Percentiles rank a stretch among this genome's conserved stretches.
These are phyloP conservation scores for Nemopilema nomurai DNA, from an alignment of 30 jellyfish, hydroid and myxozoan genomes.

Conservation along the genomic window DNA sequence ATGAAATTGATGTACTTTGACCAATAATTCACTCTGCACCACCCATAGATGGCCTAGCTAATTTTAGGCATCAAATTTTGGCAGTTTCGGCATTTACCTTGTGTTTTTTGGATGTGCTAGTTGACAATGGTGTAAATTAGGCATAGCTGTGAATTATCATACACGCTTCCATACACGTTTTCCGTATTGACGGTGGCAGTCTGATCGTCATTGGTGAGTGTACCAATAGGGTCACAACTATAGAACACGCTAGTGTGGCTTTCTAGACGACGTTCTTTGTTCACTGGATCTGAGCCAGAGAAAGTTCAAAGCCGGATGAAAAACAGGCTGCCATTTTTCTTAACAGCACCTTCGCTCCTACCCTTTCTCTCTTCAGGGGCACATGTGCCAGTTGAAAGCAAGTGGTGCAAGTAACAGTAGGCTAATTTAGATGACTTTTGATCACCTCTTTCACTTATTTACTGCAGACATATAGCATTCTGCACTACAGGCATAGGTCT, in stretches of 20 bases:
- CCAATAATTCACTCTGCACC: conserved; percentile 4
- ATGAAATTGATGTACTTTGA: conserved; percentile 21
- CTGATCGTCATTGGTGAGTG: conserved; percentile 6
- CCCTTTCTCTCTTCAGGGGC: neutral
- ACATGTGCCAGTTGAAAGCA: neutral
- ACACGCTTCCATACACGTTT: conserved; percentile 73
- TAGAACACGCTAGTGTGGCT: conserved; percentile 54
- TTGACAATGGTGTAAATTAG: conserved; percentile 80
- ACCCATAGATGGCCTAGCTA: conserved; percentile 36
- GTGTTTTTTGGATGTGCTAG: conserved; percentile 46
- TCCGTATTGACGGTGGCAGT: conserved; percentile 23
- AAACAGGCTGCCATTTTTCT: neutral
- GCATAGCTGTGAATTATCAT: conserved; percentile 76
- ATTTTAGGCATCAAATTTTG: conserved; percentile 1
- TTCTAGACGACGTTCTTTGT: conserved; percentile 29
- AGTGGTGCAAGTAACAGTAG: neutral
- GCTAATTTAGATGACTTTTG: neutral
- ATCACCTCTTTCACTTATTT: neutral
- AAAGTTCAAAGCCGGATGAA: neutral
- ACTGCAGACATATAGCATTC: neutral
- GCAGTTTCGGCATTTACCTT: conserved; percentile 52
- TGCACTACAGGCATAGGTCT: neutral
- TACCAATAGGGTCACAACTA: conserved; percentile 49
- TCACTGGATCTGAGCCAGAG: neutral
- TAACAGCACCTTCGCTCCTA: neutral